Evolutionary conservation across 2,888 invertebrate genomes (phyloP).

Genomic region (Orchesella flavescens): DNA sequence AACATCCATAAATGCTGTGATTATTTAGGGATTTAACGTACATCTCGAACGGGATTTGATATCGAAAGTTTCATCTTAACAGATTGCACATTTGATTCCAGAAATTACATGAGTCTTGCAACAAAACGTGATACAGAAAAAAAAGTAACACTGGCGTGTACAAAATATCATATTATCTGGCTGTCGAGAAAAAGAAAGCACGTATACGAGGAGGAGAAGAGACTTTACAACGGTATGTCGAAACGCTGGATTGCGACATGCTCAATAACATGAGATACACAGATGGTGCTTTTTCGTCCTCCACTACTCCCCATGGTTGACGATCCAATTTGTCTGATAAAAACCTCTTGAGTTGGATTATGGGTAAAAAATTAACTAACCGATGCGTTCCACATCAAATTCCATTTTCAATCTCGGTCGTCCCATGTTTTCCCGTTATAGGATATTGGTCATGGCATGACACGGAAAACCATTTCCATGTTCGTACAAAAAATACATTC

Average conservation of each 20-base stretch:
- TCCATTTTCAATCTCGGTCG: neutral
- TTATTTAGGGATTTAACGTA: too few species aligned
- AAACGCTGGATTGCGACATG: neutral
- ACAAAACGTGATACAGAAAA: too few species aligned
- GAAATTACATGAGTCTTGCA: neutral
- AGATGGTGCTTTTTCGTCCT: neutral
- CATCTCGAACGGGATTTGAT: neutral
- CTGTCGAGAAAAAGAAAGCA: neutral
- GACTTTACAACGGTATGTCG: neutral
- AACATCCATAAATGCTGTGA: too few species aligned
- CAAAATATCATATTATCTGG: neutral
- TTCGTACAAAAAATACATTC: too few species aligned
- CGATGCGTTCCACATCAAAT: conserved; percentile 1
- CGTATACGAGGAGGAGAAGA: neutral
- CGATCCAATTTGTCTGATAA: conserved; percentile 29
- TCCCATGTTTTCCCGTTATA: too few species aligned
- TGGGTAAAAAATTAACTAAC: neutral
- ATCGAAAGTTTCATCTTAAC: neutral
- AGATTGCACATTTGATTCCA: conserved; percentile 5
- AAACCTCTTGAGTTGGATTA: conserved; percentile 23
- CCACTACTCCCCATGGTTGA: neutral
- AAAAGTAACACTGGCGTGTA: too few species aligned
- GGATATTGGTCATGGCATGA: too few species aligned
- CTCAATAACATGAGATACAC: conserved; percentile 1
- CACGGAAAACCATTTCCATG: too few species aligned